These are phyloP conservation scores for Octopus bimaculoides DNA, from an alignment of 1,140 invertebrate genomes.

Conservation along the genomic window DNA sequence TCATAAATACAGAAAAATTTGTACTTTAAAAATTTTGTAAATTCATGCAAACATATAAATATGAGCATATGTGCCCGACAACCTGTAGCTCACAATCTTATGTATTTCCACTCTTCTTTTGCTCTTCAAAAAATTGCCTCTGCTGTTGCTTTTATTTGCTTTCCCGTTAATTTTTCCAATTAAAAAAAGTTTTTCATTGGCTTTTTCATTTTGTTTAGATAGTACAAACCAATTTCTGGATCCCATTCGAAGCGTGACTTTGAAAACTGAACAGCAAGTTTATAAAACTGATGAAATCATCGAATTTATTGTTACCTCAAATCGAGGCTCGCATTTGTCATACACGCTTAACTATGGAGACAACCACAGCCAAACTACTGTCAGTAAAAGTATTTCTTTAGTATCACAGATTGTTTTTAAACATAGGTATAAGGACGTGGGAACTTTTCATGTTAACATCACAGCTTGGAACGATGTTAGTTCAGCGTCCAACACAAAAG, in stretches of 20 bases:
- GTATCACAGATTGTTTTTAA: slow-evolving; percentile 13
- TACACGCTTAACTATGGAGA: slow-evolving; percentile 32
- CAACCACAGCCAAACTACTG: slow-evolving; percentile 12
- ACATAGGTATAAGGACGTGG: slow-evolving; percentile 22
- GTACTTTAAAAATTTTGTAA: too few species aligned
- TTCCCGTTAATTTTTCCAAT: neutral
- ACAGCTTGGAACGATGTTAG: slow-evolving; percentile 26
- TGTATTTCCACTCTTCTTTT: neutral
- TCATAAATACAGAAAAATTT: too few species aligned
- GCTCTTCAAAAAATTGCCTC: neutral
- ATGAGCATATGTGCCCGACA: neutral
- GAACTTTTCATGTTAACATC: slow-evolving; percentile 24
- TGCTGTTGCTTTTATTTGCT: neutral
- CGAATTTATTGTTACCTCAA: slow-evolving; percentile 16
- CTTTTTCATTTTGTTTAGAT: slow-evolving; percentile 20
- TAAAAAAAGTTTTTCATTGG: neutral
- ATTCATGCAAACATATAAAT: too few species aligned
- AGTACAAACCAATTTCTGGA: slow-evolving; percentile 28
- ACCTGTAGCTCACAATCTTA: neutral
- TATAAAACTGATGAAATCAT: slow-evolving; percentile 21
- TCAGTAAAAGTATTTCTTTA: slow-evolving; percentile 27
- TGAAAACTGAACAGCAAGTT: slow-evolving; percentile 15
- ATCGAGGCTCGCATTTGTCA: slow-evolving; percentile 30
- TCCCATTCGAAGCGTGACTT: slow-evolving; percentile 17
- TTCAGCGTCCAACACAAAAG: neutral